These are phyloP conservation scores for Nicator chloris DNA, from an alignment of 2,113 vertebrate genomes.

Conservation along the genomic window DNA sequence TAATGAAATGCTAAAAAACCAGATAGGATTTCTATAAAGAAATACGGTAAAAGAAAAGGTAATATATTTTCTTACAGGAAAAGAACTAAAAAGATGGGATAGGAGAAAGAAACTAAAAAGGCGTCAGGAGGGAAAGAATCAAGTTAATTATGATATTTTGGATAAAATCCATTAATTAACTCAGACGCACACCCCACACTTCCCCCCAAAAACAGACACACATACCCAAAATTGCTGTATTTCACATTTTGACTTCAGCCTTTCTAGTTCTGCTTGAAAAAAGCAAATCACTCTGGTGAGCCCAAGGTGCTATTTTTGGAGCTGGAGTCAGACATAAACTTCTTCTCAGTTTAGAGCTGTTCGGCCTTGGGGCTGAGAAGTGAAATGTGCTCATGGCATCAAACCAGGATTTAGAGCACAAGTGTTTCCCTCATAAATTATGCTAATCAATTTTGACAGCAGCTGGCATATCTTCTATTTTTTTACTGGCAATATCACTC, in stretches of 20 bases:
- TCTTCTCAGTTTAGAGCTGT: background rate
- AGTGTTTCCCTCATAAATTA: conserved; percentile 11
- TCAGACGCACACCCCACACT: background rate
- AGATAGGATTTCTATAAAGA: background rate
- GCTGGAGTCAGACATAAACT: background rate
- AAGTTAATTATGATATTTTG: background rate
- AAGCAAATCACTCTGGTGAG: background rate
- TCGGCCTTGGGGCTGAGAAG: background rate
- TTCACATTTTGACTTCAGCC: background rate
- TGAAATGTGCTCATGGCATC: background rate
- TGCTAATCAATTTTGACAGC: background rate
- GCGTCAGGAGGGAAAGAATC: background rate
- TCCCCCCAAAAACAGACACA: background rate
- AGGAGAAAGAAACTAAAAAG: background rate
- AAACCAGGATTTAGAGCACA: background rate
- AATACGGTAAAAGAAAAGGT: background rate
- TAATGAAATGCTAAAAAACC: background rate
- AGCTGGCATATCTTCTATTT: background rate
- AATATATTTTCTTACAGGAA: background rate
- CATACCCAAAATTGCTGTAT: background rate
- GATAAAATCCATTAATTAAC: background rate
- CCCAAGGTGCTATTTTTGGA: background rate
- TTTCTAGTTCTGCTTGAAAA: background rate
- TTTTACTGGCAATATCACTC: background rate
- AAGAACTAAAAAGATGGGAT: background rate